phyloP scores from a whole-genome alignment of 2,797 vertebrate genomes.

The Rhinophrynus dorsalis region DNA sequence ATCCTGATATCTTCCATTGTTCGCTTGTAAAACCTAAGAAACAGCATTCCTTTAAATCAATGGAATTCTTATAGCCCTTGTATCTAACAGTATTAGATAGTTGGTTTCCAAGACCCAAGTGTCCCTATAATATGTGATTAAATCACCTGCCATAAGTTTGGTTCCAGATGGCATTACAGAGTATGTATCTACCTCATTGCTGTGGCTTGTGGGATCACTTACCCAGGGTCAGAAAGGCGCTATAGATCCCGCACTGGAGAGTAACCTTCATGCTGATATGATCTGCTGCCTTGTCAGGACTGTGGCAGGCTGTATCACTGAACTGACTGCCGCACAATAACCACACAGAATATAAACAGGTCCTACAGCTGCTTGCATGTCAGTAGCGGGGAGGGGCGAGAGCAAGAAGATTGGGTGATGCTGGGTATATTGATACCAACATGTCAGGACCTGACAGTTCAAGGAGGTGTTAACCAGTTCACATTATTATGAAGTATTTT shows the following conservation, averaged over 20 bases:
- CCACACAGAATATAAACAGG: conserved; percentile 22
- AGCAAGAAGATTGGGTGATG: conserved; percentile 12
- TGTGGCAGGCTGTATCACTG: neutral
- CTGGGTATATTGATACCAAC: conserved; percentile 19
- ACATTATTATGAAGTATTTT: too few species aligned
- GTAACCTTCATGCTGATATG: neutral
- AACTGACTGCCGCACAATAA: neutral
- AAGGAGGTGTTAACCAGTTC: neutral
- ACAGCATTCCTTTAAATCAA: too few species aligned
- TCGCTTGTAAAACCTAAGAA: too few species aligned
- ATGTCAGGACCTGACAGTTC: conserved; percentile 12
- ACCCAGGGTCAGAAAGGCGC: conserved; percentile 15
- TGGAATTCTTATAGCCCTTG: too few species aligned
- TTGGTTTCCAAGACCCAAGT: too few species aligned
- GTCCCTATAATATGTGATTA: too few species aligned
- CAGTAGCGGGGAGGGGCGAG: conserved; percentile 24
- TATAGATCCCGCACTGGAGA: neutral
- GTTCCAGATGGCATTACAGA: too few species aligned
- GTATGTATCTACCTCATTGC: too few species aligned
- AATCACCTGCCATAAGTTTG: too few species aligned
- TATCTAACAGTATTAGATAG: too few species aligned
- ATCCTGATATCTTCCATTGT: too few species aligned
- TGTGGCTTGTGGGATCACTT: too few species aligned
- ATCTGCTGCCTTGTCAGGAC: neutral
- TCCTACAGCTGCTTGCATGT: conserved; percentile 4